Evolutionary conservation across 1,140 invertebrate species (phyloP).

Genomic region (Octopus bimaculoides): DNA sequence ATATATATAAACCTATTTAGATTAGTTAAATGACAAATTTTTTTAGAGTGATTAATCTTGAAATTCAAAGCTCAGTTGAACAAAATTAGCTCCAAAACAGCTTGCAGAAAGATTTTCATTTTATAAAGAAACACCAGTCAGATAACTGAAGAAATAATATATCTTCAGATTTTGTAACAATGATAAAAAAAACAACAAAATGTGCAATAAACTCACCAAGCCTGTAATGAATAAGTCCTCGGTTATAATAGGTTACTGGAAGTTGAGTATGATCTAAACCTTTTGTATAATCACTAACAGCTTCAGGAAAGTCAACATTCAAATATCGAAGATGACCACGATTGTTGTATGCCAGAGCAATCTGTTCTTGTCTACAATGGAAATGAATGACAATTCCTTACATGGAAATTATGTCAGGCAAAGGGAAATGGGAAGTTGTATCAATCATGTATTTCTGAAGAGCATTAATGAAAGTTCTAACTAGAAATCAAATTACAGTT

Average conservation of each 20-base stretch:
- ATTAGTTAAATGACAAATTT: too few species aligned
- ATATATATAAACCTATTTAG: too few species aligned
- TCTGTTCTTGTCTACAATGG: conserved; percentile 12
- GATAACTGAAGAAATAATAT: neutral
- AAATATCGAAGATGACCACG: conserved; percentile 52
- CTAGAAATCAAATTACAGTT: too few species aligned
- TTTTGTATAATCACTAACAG: conserved; percentile 51
- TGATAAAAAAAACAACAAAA: neutral
- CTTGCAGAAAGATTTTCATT: too few species aligned
- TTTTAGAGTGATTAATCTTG: too few species aligned
- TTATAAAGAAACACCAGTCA: neutral
- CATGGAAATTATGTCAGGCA: too few species aligned
- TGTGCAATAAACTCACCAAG: conserved; percentile 31
- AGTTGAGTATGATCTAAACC: conserved; percentile 41
- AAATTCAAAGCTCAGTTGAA: too few species aligned
- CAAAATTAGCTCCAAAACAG: too few species aligned
- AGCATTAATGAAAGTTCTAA: too few species aligned
- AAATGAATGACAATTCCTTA: neutral
- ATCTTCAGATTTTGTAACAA: neutral
- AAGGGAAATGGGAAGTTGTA: too few species aligned
- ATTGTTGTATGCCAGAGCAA: conserved; percentile 55
- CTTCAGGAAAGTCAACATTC: conserved; percentile 54
- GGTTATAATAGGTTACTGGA: conserved; percentile 52
- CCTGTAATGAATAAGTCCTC: conserved; percentile 56
- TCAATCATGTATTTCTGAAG: too few species aligned